These are phyloP conservation scores for Neoitamus cyanurus DNA, from an alignment of 2,888 invertebrate species.

Conservation along the genomic window DNA sequence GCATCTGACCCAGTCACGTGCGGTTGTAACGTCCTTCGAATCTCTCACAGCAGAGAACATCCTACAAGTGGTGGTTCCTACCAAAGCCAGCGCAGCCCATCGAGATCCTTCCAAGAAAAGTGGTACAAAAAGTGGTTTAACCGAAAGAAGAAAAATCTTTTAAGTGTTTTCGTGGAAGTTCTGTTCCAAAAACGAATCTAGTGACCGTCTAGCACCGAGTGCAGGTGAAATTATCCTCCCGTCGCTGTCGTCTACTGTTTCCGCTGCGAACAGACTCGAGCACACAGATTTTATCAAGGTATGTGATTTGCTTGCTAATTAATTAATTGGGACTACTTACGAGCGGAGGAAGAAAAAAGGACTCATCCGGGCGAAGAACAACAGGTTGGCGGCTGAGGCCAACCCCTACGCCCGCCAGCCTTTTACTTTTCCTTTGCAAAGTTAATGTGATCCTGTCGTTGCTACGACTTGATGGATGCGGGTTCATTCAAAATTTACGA, in stretches of 20 bases:
- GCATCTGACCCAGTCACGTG: conserved; percentile 50
- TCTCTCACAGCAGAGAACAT: background rate
- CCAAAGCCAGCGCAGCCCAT: background rate
- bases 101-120: background rate
- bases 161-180: background rate
- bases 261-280: background rate
- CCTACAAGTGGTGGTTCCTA: conserved; percentile 26
- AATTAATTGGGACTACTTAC: background rate
- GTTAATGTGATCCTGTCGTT: background rate
- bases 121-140: background rate
- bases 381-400: background rate
- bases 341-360: background rate
- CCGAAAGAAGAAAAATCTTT: background rate
- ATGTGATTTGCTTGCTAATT: conserved; percentile 14
- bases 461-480: background rate
- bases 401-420: background rate
- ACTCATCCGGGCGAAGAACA: background rate
- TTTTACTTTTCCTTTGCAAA: background rate
- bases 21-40: conserved; percentile 40
- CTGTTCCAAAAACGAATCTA: background rate
- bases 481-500: background rate
- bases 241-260: background rate
- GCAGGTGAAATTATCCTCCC: background rate
- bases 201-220: background rate
- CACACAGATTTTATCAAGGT: conserved; percentile 2